phyloP scores from a whole-genome alignment of 2,797 vertebrate species.

The Phalanger gymnotis region DNA sequence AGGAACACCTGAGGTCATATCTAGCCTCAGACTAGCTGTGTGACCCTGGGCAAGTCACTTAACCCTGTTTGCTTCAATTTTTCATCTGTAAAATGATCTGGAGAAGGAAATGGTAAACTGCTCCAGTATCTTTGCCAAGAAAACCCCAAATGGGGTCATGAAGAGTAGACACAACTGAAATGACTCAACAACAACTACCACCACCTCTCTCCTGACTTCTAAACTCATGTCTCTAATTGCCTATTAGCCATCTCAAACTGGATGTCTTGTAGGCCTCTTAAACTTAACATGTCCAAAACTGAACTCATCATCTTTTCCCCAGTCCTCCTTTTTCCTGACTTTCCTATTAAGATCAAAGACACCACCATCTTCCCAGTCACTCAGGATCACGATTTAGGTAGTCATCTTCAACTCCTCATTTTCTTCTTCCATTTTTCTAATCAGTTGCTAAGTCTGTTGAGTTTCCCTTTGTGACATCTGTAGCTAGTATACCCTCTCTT shows the following conservation, averaged over 20 bases:
- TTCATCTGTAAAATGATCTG: not conserved
- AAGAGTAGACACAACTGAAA: not conserved
- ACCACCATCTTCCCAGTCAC: not conserved
- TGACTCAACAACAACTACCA: not conserved
- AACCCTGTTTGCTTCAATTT: not conserved
- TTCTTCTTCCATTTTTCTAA: not conserved
- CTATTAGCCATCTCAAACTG: not conserved
- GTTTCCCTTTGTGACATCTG: not conserved
- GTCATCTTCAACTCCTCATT: not conserved
- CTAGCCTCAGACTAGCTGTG: not conserved
- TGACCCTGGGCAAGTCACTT: not conserved
- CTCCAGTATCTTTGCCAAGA: not conserved
- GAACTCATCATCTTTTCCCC: too few relatives aligned
- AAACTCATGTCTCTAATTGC: not conserved
- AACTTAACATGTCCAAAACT: too few relatives aligned
- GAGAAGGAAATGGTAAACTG: not conserved
- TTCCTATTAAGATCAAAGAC: not conserved
- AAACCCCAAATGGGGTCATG: not conserved
- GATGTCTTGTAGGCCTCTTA: too few relatives aligned
- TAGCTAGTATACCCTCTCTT: not conserved
- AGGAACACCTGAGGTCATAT: not conserved
- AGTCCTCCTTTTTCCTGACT: not conserved
- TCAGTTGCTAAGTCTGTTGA: not conserved
- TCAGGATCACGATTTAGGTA: not conserved
- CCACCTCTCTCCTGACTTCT: not conserved